Base-by-base conservation (phyloP, 2,888 invertebrate genomes). In the Ischnura elegans region DNA sequence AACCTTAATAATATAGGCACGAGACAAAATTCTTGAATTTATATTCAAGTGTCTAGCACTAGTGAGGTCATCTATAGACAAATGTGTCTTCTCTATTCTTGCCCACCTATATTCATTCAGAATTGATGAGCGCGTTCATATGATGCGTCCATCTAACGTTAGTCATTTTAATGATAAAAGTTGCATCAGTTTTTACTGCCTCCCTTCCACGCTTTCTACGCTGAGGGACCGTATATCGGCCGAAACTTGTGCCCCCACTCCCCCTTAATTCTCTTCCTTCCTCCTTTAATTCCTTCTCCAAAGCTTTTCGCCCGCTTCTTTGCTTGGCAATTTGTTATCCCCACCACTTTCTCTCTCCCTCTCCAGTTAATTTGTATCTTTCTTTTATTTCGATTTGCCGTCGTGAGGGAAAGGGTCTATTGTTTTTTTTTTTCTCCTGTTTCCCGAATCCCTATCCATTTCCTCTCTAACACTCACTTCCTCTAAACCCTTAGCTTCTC, bases 211-310 rank as follows among this genome's bases (percentile, higher is more conserved):
- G n/a, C n/a, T n/a, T n/a, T n/a, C n/a, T n/a, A n/a, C n/a, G n/a
- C n/a, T n/a, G n/a, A n/a, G n/a, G n/a, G n/a, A n/a, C n/a, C n/a
- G n/a, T n/a, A n/a, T n/a, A n/a, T n/a, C n/a, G n/a, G n/a, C n/a
- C n/a, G n/a, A n/a, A n/a, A n/a, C n/a, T n/a, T n/a, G n/a, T 55
- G 51, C 87, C 47, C 55, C 2, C 55, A 55, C 42, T 36, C 42
- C 43, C 42, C 21, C 55, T 10, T 51, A 76, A 76, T 76, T 76
- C 76, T 36, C 76, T 51, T 55, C 55, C 42, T 55, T 42, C 43
- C 61, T 66, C 90, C 43, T 61, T 90, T 61, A 25, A 86, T 86
- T 46, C 86, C 36, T 86, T 86, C 86, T 21, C 45, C n/a, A 47
- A 21, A 19, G 42, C 86, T 45, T 8, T n/a, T 13, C 16, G 36